Evolutionary conservation across 2,113 vertebrate genomes (phyloP).

Genomic region (Tichodroma muraria): DNA sequence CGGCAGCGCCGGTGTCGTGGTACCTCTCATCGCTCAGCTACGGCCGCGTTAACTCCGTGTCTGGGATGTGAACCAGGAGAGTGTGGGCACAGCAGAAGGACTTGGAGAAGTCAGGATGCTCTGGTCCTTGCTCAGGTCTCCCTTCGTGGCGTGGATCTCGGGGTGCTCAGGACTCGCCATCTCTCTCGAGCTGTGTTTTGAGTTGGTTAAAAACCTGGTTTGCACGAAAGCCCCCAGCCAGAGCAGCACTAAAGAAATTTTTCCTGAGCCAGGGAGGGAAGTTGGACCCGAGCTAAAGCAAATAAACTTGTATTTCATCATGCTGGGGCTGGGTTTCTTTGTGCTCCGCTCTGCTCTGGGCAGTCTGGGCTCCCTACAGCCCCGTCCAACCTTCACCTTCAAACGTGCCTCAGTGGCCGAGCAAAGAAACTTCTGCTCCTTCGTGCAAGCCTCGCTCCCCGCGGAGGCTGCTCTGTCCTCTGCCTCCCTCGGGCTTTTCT

Average conservation of each 20-base stretch:
- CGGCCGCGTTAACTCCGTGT: background rate
- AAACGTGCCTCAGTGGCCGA: background rate
- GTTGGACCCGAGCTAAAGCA: background rate
- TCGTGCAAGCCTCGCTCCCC: background rate
- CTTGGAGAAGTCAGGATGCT: background rate
- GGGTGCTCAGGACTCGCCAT: background rate
- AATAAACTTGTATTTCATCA: conserved; percentile 9
- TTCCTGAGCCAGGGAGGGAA: background rate
- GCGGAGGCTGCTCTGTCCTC: background rate
- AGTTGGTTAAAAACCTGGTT: background rate
- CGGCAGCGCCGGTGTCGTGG: background rate
- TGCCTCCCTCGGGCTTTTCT: background rate
- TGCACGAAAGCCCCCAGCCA: background rate
- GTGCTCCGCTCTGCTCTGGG: background rate
- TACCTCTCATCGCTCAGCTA: fast-evolving
- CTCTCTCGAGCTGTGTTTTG: background rate
- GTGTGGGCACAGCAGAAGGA: background rate
- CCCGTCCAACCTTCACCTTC: background rate
- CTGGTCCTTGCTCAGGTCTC: fast-evolving
- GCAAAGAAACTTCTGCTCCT: background rate
- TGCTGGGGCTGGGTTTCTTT: background rate
- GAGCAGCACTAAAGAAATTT: background rate
- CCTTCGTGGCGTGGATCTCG: background rate
- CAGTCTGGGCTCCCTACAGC: background rate
- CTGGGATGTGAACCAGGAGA: background rate